A percentile compares a stretch with the other conserved stretches of the same genome.
Evolutionary conservation across 2,113 vertebrate species (phyloP).

Genomic region (Marmota monax): DNA sequence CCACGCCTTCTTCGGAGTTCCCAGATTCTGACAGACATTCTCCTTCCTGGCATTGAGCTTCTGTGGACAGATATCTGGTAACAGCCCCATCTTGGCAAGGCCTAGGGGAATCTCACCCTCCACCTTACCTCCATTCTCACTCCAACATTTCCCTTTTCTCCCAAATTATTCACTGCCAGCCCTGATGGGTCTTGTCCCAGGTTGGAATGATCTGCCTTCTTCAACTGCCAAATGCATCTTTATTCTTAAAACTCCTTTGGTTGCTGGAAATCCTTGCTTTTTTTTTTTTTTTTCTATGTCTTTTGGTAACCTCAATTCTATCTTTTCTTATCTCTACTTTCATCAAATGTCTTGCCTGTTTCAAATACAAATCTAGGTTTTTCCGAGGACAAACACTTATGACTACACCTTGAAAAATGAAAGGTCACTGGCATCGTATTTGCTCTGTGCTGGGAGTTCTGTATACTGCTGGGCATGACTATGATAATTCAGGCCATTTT

Average conservation of each 20-base stretch:
- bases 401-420: background rate
- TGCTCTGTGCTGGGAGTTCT: background rate
- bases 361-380: background rate
- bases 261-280: background rate
- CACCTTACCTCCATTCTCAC: background rate
- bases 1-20: constrained; percentile 4
- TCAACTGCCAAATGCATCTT: constrained; percentile 22
- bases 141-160: background rate
- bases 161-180: background rate
- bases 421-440: background rate
- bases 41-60: background rate
- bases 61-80: constrained; percentile 46
- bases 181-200: background rate
- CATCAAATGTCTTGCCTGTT: background rate
- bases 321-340: constrained; percentile 16
- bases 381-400: background rate
- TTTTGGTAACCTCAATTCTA: background rate
- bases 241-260: background rate
- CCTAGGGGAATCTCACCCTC: background rate
- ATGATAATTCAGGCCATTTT: background rate
- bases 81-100: background rate
- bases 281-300: background rate
- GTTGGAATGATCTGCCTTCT: background rate
- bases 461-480: background rate
- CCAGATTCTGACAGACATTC: constrained; percentile 59